A percentile compares a stretch with the other conserved stretches of the same genome.
phyloP scores from a whole-genome alignment of 2,888 invertebrate species.

The Mythimna lalbum region DNA sequence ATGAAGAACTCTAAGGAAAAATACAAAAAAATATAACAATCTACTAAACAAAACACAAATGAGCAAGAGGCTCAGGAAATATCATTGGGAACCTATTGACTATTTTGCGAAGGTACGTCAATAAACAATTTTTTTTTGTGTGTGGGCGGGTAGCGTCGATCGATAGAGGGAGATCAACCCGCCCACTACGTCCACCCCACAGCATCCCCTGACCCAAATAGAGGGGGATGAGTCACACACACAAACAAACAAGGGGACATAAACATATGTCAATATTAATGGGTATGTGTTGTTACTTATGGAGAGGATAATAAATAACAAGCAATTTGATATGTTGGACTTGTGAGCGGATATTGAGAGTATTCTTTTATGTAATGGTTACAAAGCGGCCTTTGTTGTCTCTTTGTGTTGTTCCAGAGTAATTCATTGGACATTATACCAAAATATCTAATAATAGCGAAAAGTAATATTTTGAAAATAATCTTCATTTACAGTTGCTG shows the following conservation, averaged over 20 bases:
- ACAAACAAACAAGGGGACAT: constrained; percentile 57
- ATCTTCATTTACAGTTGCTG: background rate
- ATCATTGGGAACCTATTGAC: constrained; percentile 27
- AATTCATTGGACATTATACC: background rate
- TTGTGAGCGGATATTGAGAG: constrained; percentile 17
- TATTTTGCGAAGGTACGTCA: constrained; percentile 47
- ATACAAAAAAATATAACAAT: background rate
- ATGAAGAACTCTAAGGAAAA: background rate
- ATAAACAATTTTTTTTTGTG: constrained; percentile 71
- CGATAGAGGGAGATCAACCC: constrained; percentile 83
- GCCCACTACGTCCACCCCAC: constrained; percentile 75
- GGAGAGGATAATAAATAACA: constrained; percentile 43
- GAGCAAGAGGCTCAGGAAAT: constrained; percentile 7
- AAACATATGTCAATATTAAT: constrained; percentile 49
- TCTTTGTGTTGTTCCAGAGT: constrained; percentile 11
- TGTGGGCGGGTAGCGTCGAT: constrained; percentile 73
- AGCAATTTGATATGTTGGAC: constrained; percentile 31
- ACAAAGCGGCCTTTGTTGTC: constrained; percentile 8
- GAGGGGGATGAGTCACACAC: constrained; percentile 77
- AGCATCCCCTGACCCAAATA: constrained; percentile 85
- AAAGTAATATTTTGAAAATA: background rate
- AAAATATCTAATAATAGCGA: background rate
- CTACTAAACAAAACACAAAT: constrained; percentile 12
- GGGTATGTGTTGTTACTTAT: constrained; percentile 30
- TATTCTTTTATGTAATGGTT: constrained; percentile 19